Evolutionary conservation across 1,140 invertebrate genomes (phyloP), one percentile per base, ranked within the genome.

Genomic region (Ips nitidus): DNA sequence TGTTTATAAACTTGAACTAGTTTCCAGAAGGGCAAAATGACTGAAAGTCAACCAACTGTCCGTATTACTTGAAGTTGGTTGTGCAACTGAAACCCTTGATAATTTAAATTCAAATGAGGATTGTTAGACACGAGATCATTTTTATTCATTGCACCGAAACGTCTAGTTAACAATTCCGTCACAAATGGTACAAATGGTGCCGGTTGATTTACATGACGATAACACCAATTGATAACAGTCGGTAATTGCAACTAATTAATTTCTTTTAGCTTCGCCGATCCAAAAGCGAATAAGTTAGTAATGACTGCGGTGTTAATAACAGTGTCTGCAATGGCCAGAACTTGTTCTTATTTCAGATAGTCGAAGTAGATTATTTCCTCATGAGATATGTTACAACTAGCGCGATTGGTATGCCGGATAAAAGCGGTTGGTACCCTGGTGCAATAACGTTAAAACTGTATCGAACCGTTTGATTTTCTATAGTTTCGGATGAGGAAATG

Each of bases 191-290:
- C 64, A 66, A 57, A 66, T 8, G 52, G 64, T 66, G 47, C 57
- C 57, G 56, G 57, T 41, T 41, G 66, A 60, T 68, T 68, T 68
- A 60, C 66, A 68, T 68, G 66, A 52, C 39, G 66, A 68, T 68
- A 68, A 60, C 66, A 60, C 47, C 56, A 68, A 68, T 52, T 58
- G 66, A 68, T 68, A 68, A 68, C 7, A 52, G 57, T 59, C 58
- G 36, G 66, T 60, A 68, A 60, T 61, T 68, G 57, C 57, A 41
- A 68, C 57, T 66, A 66, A 66, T 66, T 66, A 66, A 66, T 66
- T 66, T 66, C 65, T 66, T 66, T 66, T 52, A 41, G 55, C 43
- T 39, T 38, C 37, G 39, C 40, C 55, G 45, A 43, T 43, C n/a
- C 50, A 39, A 22, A 22, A 41, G 38, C 40, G 22, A 58, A 22